Base-by-base conservation (phyloP, 1,140 invertebrate genomes). In the Trigoniulus corallinus region DNA sequence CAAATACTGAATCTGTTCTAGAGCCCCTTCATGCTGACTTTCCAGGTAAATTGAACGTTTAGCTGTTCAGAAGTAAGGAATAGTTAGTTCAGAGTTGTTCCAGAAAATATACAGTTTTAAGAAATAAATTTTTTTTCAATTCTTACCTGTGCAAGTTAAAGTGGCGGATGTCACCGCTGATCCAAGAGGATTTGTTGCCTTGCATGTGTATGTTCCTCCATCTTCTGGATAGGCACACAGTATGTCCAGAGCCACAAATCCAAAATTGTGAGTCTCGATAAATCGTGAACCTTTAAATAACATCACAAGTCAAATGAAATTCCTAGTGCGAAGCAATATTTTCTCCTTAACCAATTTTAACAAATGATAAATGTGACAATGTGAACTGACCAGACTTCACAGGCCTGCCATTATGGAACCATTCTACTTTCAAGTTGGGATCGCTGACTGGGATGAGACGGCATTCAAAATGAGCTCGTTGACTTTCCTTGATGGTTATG, bases 381-480 rank as follows among this genome's bases (percentile, higher is more conserved):
- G n/a, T n/a, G n/a, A n/a, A n/a, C n/a, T n/a, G n/a, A 34, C 62
- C 63, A 51, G 83, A 84, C 66, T 89, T 89, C 0, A 92, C 69
- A 1, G 86, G 83, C 54, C 78, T 72, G 60, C 87, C 89, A 63
- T 97, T 92, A 55, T 92, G 88, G 70, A 88, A 95, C 95, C 95
- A 99, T 71, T 96, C 88, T 0, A 98, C 89, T 65, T 86, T 88
- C 82, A 98, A 86, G 0, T 86, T 87, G 0, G 87, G 77, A 72
- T 98, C 94, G 37, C 91, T 94, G 21, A 96, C 85, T 7, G 95
- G 95, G 58, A 95, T 89, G 12, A 98, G 67, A 29, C 91, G 79
- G 60, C 86, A 92, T 67, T 97, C 94, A 62, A 97, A 97, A 61
- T 97, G 92, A 24, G 89, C 89, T 45, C 88, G 71, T 63, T 98